Base-by-base conservation (phyloP, 2,113 vertebrate species). In the Hippocampus abdominalis region DNA sequence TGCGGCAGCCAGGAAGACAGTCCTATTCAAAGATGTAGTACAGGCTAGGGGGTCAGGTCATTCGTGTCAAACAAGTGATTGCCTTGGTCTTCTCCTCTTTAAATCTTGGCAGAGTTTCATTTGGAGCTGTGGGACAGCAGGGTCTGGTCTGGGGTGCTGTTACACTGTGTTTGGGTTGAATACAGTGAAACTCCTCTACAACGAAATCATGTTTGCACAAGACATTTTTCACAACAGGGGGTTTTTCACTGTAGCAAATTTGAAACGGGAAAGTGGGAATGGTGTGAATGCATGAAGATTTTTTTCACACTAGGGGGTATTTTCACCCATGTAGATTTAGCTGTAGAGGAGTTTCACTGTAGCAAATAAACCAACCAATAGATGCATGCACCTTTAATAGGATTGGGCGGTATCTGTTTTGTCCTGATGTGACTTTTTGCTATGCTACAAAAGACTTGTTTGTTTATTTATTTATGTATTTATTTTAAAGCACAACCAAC, bases 131-230 rank as follows among this genome's bases (percentile, higher is more conserved):
- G 25, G 40, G 56, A 40, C 69, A 62, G 54, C 46, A 64, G 20
- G 18, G 10, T 21, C 53, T 75, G 66, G 81, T 84, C 83, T 85
- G 85, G 79, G 83, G 78, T 84, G 72, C 74, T 84, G 85, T 84
- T 89, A 74, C 48, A 48, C 8, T 66, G 18, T 56, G 57, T 83
- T 81, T 64, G 46, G 54, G 60, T 53, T 32, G 4, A 68, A 63
- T 78, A n/a, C n/a, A n/a, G n/a, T n/a, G n/a, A n/a, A n/a, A n/a
- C n/a, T n/a, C n/a, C n/a, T n/a, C n/a, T n/a, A n/a, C n/a, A n/a
- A n/a, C n/a, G n/a, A n/a, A n/a, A n/a, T n/a, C n/a, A n/a, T n/a
- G n/a, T n/a, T n/a, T n/a, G n/a, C n/a, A n/a, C n/a, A n/a, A n/a
- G n/a, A n/a, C n/a, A n/a, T n/a, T n/a, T n/a, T n/a, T n/a, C n/a